Conservation (phyloP, 2,113 vertebrate species). For the Pedetes capensis region DNA sequence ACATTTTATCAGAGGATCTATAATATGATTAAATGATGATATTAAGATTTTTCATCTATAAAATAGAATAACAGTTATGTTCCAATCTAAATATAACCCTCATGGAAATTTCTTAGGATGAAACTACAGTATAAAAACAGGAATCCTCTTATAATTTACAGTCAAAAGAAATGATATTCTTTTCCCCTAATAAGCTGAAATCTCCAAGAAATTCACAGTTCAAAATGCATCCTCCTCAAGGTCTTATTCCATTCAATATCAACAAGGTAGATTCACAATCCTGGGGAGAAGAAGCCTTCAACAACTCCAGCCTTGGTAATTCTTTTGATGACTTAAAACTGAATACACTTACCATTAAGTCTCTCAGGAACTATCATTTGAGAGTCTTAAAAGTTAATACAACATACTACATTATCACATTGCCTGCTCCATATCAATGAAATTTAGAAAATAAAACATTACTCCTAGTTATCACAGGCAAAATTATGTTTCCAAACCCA, state of each 20-base stretch:
- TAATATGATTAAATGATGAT: background rate
- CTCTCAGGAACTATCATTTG: background rate
- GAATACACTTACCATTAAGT: background rate
- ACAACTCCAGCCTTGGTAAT: background rate
- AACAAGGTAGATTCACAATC: background rate
- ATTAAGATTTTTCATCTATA: slow-evolving; percentile 1
- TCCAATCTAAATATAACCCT: background rate
- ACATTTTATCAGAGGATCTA: background rate
- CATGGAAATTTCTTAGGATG: background rate
- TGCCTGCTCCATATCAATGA: background rate
- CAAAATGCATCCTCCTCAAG: background rate
- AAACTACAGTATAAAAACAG: background rate
- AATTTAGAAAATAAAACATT: background rate
- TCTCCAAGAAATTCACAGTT: background rate
- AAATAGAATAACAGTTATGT: slow-evolving; percentile 35
- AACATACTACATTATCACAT: background rate
- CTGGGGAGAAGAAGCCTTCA: background rate
- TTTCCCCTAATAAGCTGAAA: background rate
- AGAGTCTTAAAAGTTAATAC: background rate
- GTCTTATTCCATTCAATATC: background rate
- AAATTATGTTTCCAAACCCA: background rate
- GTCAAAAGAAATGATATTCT: background rate
- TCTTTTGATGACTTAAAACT: background rate
- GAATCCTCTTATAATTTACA: background rate
- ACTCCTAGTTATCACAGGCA: background rate